Evolutionary conservation across 2,797 vertebrate species (phyloP).

Genomic region (Austrolebias charrua): DNA sequence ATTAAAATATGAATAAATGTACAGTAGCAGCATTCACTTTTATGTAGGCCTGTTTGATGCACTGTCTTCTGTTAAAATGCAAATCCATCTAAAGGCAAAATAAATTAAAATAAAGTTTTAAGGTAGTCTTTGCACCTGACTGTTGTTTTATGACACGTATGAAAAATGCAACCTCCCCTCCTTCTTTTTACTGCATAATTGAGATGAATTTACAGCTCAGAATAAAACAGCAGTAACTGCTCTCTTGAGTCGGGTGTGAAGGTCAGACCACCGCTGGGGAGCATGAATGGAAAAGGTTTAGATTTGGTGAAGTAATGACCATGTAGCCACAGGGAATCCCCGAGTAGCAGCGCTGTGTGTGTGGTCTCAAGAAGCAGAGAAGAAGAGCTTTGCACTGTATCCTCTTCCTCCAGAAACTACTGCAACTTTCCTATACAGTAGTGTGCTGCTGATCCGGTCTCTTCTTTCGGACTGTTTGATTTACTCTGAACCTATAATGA

Average conservation of each 20-base stretch:
- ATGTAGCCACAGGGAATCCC: constrained; percentile 33
- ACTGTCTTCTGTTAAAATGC: neutral
- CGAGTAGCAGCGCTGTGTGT: constrained; percentile 9
- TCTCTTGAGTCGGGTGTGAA: constrained; percentile 45
- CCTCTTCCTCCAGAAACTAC: neutral
- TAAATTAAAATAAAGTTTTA: neutral
- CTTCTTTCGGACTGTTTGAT: constrained; percentile 32
- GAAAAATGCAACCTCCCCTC: constrained; percentile 18
- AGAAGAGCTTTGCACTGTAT: neutral
- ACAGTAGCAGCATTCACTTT: no score
- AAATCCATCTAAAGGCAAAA: neutral
- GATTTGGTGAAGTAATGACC: constrained; percentile 52
- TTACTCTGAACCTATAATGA: constrained; percentile 59
- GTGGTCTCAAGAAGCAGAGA: constrained; percentile 20
- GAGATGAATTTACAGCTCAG: constrained; percentile 43
- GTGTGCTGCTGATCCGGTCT: constrained; percentile 15
- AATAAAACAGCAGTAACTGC: constrained; percentile 33
- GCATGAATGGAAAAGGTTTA: constrained; percentile 23
- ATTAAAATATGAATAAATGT: no score
- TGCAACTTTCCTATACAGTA: no score
- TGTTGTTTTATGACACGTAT: constrained; percentile 24
- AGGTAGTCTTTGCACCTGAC: neutral
- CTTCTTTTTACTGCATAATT: constrained; percentile 27
- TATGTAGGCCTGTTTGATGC: no score
- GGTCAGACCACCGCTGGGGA: constrained; percentile 49